Conservation (phyloP, 2,888 invertebrate genomes). For the Bhutanitis thaidina region DNA sequence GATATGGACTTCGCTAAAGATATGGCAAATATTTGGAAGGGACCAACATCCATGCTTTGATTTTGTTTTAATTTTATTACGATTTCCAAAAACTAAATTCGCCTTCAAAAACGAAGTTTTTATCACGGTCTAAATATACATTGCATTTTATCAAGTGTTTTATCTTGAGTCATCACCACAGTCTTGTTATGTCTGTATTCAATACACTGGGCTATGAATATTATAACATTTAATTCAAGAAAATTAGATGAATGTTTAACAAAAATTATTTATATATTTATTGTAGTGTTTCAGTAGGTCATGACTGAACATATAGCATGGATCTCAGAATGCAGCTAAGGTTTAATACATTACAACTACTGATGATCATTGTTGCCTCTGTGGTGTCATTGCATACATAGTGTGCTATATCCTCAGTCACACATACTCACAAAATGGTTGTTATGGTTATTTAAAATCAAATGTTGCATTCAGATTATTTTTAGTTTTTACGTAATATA, state of each 20-base stretch:
- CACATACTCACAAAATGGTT: conserved; percentile 69
- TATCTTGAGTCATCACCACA: conserved; percentile 30
- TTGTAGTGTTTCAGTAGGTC: conserved; percentile 59
- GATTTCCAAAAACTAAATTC: conserved; percentile 42
- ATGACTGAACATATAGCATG: conserved; percentile 74
- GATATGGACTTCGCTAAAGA: conserved; percentile 46
- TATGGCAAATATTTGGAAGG: conserved; percentile 70
- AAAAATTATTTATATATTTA: conserved; percentile 64
- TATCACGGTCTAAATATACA: conserved; percentile 44
- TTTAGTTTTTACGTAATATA: conserved; percentile 62
- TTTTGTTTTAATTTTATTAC: conserved; percentile 40
- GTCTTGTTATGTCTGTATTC: conserved; percentile 40
- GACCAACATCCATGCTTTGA: conserved; percentile 66
- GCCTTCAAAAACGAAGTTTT: conserved; percentile 34
- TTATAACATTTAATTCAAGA: conserved; percentile 36
- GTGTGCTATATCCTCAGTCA: conserved; percentile 71
- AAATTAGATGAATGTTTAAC: conserved; percentile 55
- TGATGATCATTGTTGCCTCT: conserved; percentile 47
- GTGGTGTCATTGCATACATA: conserved; percentile 44
- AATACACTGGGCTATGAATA: conserved; percentile 70
- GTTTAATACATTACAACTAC: conserved; percentile 50
- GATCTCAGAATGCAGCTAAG: conserved; percentile 78
- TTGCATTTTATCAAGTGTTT: conserved; percentile 58
- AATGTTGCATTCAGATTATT: conserved; percentile 75
- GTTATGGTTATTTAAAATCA: conserved; percentile 70